Conservation (phyloP, 2,113 vertebrate genomes). For the Poecilia latipinna region DNA sequence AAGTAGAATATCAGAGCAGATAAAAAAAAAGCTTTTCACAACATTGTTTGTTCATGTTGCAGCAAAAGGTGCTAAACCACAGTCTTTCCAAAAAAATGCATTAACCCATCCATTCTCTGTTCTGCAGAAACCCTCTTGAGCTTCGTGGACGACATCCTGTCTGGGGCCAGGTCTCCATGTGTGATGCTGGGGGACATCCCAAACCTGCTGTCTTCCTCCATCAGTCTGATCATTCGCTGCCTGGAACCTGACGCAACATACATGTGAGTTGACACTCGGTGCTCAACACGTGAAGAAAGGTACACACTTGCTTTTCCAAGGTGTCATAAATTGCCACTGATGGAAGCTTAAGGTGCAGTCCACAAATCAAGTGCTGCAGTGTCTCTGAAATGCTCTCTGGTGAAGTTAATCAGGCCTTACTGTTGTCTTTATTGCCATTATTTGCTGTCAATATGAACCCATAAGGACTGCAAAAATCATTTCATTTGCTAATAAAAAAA, state of each 20-base stretch:
- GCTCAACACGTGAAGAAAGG: background rate
- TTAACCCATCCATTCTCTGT: conserved; percentile 11
- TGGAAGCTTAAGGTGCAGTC: background rate
- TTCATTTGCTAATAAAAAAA: background rate
- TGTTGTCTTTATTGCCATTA: background rate
- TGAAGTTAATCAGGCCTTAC: background rate
- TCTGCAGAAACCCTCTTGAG: conserved; percentile 91
- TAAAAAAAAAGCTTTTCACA: background rate
- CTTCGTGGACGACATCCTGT: conserved; percentile 97
- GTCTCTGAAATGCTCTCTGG: background rate
- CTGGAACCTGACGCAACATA: conserved; percentile 95
- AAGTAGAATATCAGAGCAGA: background rate
- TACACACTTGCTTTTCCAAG: background rate
- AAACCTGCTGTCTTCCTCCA: conserved; percentile 87
- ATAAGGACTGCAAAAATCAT: background rate
- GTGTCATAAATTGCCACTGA: background rate
- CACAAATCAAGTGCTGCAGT: background rate
- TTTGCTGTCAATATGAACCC: background rate
- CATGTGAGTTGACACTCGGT: conserved; percentile 84
- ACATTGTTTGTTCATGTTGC: background rate
- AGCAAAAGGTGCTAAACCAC: background rate
- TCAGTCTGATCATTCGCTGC: conserved; percentile 94
- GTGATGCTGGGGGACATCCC: conserved; percentile 96
- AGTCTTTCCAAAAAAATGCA: background rate
- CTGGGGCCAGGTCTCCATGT: conserved; percentile 94